phyloP scores from a whole-genome alignment of 2,888 invertebrate species.

The Acrobasis suavella region DNA sequence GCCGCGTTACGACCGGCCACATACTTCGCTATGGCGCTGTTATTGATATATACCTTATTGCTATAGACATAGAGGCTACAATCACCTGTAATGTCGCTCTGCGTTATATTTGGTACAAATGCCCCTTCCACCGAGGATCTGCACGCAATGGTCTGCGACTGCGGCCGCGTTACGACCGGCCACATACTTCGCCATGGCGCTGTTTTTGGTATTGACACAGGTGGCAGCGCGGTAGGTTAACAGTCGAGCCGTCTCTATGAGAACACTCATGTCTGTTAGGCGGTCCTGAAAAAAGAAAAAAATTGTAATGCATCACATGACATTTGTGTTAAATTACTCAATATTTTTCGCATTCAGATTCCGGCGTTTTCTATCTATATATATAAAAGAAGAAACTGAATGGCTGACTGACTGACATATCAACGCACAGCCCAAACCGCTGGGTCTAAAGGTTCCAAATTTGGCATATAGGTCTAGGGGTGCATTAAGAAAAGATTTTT shows the following conservation, averaged over 20 bases:
- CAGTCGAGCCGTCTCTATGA: conserved; percentile 85
- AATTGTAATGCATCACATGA: too few species aligned
- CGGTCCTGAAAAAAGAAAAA: conserved; percentile 66
- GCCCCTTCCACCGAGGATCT: conserved; percentile 89
- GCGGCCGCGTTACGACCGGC: conserved; percentile 87
- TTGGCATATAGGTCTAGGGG: too few species aligned
- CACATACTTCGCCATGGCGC: conserved; percentile 89
- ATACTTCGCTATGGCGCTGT: conserved; percentile 90
- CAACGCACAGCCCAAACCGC: too few species aligned
- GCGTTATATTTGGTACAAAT: conserved; percentile 86
- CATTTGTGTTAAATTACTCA: too few species aligned
- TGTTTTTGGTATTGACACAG: conserved; percentile 84
- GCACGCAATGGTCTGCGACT: conserved; percentile 87
- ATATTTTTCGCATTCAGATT: too few species aligned
- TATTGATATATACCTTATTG: conserved; percentile 77
- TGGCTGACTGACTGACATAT: too few species aligned
- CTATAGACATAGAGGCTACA: not conserved
- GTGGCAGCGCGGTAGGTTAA: conserved; percentile 87
- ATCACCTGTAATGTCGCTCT: conserved; percentile 86
- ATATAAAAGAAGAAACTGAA: too few species aligned
- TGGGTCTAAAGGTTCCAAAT: too few species aligned
- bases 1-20: conserved; percentile 31
- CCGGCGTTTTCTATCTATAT: too few species aligned
- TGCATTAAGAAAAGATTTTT: too few species aligned
- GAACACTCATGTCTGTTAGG: conserved; percentile 87